phyloP scores from a whole-genome alignment of 2,797 vertebrate species.

The Gallinago solitaria region DNA sequence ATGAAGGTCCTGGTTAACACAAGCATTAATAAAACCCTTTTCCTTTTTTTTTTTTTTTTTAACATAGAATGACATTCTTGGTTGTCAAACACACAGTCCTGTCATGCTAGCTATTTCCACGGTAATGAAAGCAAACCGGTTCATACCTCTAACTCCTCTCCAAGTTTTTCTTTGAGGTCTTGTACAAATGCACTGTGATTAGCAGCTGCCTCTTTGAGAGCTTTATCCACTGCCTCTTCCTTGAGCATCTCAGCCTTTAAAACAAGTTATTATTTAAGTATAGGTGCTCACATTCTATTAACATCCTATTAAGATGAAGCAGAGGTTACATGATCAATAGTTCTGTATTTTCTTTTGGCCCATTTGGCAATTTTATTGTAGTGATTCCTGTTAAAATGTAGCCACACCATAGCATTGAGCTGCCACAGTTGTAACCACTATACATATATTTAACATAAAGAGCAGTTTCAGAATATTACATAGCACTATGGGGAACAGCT shows the following conservation, averaged over 20 bases:
- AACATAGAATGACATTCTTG: not conserved
- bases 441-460: not conserved
- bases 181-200: constrained; percentile 47
- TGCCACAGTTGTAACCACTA: not conserved
- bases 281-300: not conserved
- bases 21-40: not conserved
- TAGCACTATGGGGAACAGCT: not conserved
- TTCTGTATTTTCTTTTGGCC: not conserved
- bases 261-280: not conserved
- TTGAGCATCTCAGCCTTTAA: constrained; percentile 62
- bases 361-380: not conserved
- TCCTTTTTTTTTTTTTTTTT: not conserved
- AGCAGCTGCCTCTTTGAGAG: constrained; percentile 43
- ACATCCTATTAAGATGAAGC: not conserved
- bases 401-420: not conserved
- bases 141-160: constrained; percentile 55
- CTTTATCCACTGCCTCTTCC: constrained; percentile 69
- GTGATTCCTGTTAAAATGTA: not conserved
- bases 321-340: not conserved
- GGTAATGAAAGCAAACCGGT: not conserved
- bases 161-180: constrained; percentile 51
- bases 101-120: not conserved
- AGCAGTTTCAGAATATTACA: not conserved
- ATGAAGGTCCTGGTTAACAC: not conserved
- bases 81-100: not conserved